Percentiles rank a stretch among this genome's conserved stretches.
Conservation (phyloP, 2,888 invertebrate genomes). For the Serrognathus titanus region DNA sequence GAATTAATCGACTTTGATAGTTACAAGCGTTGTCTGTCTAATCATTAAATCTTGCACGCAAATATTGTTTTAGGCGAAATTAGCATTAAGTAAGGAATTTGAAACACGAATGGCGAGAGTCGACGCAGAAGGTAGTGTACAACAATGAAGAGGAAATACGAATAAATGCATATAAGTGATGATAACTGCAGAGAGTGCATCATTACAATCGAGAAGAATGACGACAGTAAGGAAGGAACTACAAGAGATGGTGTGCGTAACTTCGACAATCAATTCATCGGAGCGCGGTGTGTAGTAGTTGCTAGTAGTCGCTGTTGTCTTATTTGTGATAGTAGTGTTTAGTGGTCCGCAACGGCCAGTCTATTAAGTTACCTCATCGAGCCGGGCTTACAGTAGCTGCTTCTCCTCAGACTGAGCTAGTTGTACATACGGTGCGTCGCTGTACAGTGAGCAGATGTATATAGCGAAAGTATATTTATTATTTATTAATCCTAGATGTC, state of each 20-base stretch:
- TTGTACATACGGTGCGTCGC: constrained; percentile 15
- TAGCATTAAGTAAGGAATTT: constrained; percentile 45
- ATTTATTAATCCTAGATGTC: constrained; percentile 15
- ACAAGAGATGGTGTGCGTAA: constrained; percentile 1
- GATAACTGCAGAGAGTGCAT: too few species aligned
- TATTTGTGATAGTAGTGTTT: constrained; percentile 22
- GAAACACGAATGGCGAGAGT: constrained; percentile 45
- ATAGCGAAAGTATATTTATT: constrained; percentile 17
- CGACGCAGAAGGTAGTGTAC: constrained; percentile 40
- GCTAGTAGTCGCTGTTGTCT: constrained; percentile 21
- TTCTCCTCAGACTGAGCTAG: constrained; percentile 15
- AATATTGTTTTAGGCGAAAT: constrained; percentile 39
- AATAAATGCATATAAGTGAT: too few species aligned
- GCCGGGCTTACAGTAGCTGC: constrained; percentile 17
- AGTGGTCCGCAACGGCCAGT: constrained; percentile 16
- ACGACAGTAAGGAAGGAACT: background rate
- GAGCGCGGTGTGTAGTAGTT: constrained; percentile 20
- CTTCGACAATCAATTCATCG: constrained; percentile 22
- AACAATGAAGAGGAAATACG: constrained; percentile 7
- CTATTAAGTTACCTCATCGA: constrained; percentile 18
- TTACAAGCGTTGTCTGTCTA: too few species aligned
- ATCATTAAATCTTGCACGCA: too few species aligned
- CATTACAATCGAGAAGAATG: too few species aligned
- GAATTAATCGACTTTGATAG: too few species aligned
- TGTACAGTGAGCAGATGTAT: constrained; percentile 17